Evolutionary conservation across 1,140 invertebrate genomes (phyloP), one percentile per base, ranked within the genome.

Genomic region (Galleria mellonella): DNA sequence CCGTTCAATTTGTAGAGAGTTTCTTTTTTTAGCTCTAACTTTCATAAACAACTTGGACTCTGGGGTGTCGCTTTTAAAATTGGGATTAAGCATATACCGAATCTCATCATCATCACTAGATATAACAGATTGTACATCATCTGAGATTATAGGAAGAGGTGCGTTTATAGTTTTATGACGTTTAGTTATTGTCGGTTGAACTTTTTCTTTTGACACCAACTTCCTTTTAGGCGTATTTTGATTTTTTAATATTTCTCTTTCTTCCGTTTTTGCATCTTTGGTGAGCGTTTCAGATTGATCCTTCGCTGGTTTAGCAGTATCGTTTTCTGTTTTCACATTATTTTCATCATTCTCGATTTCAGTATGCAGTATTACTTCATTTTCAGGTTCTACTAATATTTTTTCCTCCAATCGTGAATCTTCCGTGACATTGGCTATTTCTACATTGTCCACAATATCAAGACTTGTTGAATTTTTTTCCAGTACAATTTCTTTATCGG

Each of bases 21-120:
- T 81, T 4, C 82, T 69, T 53, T 81, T 85, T n/a, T 64, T 67
- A 2, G 75, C 69, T 31, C 63, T 63, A 1, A 85, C 68, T 57
- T 81, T 75, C 78, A 81, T 76, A 43, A 83, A 85, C 9, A 62
- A 37, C 53, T 77, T 79, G 2, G 53, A 61, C 47, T 73, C 70
- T 0, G 36, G 29, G 10, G 45, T 52, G 9, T 70, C 63, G 8
- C 51, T 32, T 64, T 72, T 71, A 15, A 68, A 75, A 23, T 79
- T 51, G 7, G 82, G 82, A 35, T 85, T 85, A 0, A 85, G 43
- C 82, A 85, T 85, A 38, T 85, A 85, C 10, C 78, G 55, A 9
- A 82, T 55, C 31, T 85, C 82, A n/a, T 85, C 79, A 4, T 85
- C 82, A 27, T 85, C 81, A 15, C 71, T 79, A 0, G 69, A 66